Conservation (phyloP, 2,797 vertebrate genomes). For the Spea hammondii region DNA sequence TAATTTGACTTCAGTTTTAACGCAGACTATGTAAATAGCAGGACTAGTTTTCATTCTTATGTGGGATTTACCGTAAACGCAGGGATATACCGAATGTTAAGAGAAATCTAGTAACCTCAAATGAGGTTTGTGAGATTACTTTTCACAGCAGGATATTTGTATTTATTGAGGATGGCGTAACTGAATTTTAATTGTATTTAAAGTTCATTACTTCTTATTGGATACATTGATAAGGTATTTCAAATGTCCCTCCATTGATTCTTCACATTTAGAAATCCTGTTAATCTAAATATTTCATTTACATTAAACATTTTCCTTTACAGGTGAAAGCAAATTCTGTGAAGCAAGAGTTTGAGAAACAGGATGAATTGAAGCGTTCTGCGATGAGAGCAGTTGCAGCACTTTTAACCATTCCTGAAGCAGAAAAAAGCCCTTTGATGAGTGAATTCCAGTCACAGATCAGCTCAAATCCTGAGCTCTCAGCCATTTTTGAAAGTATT, state of each 20-base stretch:
- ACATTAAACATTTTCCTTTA: background rate
- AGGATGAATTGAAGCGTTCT: constrained; percentile 95
- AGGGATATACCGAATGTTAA: too few relatives aligned
- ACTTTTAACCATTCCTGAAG: constrained; percentile 94
- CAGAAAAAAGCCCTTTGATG: constrained; percentile 97
- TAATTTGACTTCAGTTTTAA: too few relatives aligned
- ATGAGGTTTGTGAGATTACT: too few relatives aligned
- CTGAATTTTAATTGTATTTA: background rate
- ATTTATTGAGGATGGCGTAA: too few relatives aligned
- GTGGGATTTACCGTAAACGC: too few relatives aligned
- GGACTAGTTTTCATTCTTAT: too few relatives aligned
- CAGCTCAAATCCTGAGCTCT: constrained; percentile 96
- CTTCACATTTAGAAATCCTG: too few relatives aligned
- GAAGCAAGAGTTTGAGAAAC: constrained; percentile 98
- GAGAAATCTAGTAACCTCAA: too few relatives aligned
- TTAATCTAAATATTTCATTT: background rate
- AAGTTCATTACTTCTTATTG: background rate
- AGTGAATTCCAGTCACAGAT: constrained; percentile 99
- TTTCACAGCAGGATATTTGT: too few relatives aligned
- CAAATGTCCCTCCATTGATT: background rate
- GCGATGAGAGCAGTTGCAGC: constrained; percentile 97
- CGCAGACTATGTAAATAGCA: too few relatives aligned
- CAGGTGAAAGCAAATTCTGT: constrained; percentile 98
- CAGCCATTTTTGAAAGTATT: constrained; percentile 98
- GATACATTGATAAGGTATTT: background rate